Percentiles rank a stretch among this genome's conserved stretches.
Conservation (phyloP, 2,113 vertebrate genomes). For the Trichomycterus rosablanca region DNA sequence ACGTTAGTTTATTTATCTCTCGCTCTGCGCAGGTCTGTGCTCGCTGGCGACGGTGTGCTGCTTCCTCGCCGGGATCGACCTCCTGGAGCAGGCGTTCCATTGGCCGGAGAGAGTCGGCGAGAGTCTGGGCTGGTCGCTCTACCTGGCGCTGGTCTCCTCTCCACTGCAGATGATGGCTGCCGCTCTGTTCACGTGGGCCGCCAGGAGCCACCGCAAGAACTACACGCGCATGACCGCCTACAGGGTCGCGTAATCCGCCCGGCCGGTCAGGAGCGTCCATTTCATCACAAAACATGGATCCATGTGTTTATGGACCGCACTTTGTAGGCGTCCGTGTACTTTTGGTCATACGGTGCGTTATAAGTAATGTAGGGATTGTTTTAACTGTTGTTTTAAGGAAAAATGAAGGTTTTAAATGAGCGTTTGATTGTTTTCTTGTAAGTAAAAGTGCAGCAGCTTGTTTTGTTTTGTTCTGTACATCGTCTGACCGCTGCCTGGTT, state of each 20-base stretch:
- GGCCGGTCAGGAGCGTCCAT: neutral
- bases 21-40: constrained; percentile 73
- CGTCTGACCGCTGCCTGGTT: no score
- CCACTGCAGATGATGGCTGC: constrained; percentile 95
- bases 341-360: no score
- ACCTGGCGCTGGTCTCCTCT: constrained; percentile 89
- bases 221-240: constrained; percentile 88
- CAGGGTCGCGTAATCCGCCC: constrained; percentile 70
- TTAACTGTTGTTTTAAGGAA: no score
- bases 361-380: no score
- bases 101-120: constrained; percentile 63
- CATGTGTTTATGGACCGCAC: no score
- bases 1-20: neutral
- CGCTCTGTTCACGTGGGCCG: constrained; percentile 91
- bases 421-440: no score
- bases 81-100: constrained; percentile 70
- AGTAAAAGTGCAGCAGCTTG: no score
- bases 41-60: constrained; percentile 85
- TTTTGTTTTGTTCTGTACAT: no score
- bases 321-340: no score
- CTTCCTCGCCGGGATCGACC: constrained; percentile 79
- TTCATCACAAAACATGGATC: no score
- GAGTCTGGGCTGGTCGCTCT: constrained; percentile 92
- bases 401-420: no score
- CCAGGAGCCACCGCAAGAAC: constrained; percentile 84